Evolutionary conservation across 23 tunicate genomes (phyloP).

Genomic region (Diplosoma virens): DNA sequence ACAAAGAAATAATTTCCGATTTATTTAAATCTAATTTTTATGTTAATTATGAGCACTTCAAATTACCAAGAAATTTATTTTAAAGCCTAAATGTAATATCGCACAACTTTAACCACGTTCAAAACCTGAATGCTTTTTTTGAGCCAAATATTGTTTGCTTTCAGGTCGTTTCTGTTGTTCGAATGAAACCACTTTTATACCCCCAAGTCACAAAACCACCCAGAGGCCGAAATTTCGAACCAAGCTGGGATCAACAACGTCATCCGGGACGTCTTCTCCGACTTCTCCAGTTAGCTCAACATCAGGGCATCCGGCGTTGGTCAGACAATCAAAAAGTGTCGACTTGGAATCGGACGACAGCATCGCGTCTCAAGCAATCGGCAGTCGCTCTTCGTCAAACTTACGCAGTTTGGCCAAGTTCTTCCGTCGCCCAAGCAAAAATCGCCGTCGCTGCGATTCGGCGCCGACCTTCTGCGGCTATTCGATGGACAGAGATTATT

Average conservation of each 20-base stretch:
- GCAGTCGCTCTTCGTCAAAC: slow-evolving; percentile 48
- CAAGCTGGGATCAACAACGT: slow-evolving; percentile 30
- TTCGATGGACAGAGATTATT: slow-evolving; percentile 68
- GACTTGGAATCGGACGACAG: slow-evolving; percentile 47
- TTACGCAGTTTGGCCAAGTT: slow-evolving; percentile 39
- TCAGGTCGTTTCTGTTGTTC: no score
- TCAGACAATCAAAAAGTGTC: slow-evolving; percentile 1
- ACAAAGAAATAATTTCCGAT: no score
- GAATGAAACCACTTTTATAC: slow-evolving; percentile 7
- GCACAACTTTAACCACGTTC: no score
- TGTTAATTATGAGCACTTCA: no score
- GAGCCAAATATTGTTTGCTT: no score
- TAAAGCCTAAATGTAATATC: no score
- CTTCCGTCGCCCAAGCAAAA: slow-evolving; percentile 43
- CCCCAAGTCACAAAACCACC: slow-evolving; percentile 12
- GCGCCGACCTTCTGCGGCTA: slow-evolving; percentile 75
- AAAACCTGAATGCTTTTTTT: no score
- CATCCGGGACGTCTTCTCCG: slow-evolving; percentile 57
- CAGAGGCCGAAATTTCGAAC: slow-evolving; percentile 14
- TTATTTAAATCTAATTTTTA: no score
- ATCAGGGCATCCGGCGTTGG: not conserved
- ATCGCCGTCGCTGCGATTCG: slow-evolving; percentile 25
- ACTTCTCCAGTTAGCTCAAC: slow-evolving; percentile 33
- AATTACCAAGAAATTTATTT: no score
- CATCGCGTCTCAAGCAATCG: slow-evolving; percentile 28